These are phyloP conservation scores for Drosophila ohnishii DNA, from an alignment of 1,140 invertebrate genomes.

Conservation along the genomic window DNA sequence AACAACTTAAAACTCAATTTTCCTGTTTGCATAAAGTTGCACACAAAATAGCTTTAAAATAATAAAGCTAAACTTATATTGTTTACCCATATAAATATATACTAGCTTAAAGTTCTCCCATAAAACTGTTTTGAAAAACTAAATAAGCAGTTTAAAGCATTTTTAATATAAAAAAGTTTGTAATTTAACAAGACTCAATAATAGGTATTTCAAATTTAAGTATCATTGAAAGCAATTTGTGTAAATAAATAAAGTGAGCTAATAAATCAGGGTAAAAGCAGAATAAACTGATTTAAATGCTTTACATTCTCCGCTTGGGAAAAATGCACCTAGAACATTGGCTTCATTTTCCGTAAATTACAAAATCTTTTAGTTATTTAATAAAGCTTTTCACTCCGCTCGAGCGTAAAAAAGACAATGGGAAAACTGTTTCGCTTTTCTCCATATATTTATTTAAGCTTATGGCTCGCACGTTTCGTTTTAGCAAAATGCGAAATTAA, in stretches of 20 bases:
- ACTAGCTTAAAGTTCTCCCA: not conserved
- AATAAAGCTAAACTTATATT: not conserved
- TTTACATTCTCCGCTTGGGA: no score
- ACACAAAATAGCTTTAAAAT: not conserved
- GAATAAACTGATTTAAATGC: not conserved
- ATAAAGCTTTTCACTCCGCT: not conserved
- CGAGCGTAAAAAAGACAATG: not conserved
- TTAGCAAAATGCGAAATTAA: constrained; percentile 37
- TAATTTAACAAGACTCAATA: not conserved
- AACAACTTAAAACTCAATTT: not conserved
- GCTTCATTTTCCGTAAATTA: constrained; percentile 6
- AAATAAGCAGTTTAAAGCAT: not conserved
- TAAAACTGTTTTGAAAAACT: not conserved
- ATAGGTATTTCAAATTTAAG: not conserved
- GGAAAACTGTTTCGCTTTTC: constrained; percentile 9
- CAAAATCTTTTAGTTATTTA: constrained; percentile 2
- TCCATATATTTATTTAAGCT: constrained; percentile 22
- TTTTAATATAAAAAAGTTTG: not conserved
- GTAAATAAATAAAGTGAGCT: not conserved
- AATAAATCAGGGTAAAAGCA: not conserved
- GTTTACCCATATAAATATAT: not conserved
- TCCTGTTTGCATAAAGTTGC: not conserved
- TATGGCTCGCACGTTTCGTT: constrained; percentile 10
- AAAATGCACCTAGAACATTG: not conserved
- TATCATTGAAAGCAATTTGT: not conserved